A percentile compares a stretch with the other conserved stretches of the same genome.
Conservation (phyloP, 2,888 invertebrate species). For the Gisinianus flammeolus region DNA sequence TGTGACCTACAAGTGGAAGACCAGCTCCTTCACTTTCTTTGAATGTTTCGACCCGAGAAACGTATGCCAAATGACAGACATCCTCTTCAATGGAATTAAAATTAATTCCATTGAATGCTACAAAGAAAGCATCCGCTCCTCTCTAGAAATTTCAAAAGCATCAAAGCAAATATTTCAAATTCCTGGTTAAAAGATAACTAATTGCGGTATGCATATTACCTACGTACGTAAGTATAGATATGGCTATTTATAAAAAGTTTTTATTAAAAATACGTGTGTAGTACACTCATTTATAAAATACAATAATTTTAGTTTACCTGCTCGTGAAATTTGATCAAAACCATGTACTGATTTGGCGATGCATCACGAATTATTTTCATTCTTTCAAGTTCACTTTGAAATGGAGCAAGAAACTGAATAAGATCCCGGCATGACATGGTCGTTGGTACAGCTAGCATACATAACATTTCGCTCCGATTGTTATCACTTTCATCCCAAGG, state of each 20-base stretch:
- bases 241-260: too few species aligned
- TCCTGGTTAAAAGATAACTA: background rate
- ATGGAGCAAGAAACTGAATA: conserved; percentile 91
- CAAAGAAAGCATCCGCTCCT: conserved; percentile 89
- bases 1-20: conserved; percentile 69
- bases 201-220: too few species aligned
- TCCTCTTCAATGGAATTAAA: conserved; percentile 94
- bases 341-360: conserved; percentile 96
- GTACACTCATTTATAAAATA: background rate
- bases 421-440: conserved; percentile 92
- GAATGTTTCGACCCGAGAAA: conserved; percentile 87
- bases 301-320: conserved; percentile 62
- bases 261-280: too few species aligned
- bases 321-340: conserved; percentile 79
- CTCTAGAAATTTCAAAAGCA: conserved; percentile 64
- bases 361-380: conserved; percentile 89
- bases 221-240: too few species aligned
- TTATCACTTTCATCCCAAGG: conserved; percentile 70
- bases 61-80: conserved; percentile 93
- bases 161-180: background rate
- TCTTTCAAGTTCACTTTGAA: conserved; percentile 85
- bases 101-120: conserved; percentile 87
- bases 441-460: conserved; percentile 87
- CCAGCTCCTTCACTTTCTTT: conserved; percentile 69
- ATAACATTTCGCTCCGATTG: conserved; percentile 80